Conservation (phyloP, 2,888 invertebrate species). For the Metallyticus violacea region DNA sequence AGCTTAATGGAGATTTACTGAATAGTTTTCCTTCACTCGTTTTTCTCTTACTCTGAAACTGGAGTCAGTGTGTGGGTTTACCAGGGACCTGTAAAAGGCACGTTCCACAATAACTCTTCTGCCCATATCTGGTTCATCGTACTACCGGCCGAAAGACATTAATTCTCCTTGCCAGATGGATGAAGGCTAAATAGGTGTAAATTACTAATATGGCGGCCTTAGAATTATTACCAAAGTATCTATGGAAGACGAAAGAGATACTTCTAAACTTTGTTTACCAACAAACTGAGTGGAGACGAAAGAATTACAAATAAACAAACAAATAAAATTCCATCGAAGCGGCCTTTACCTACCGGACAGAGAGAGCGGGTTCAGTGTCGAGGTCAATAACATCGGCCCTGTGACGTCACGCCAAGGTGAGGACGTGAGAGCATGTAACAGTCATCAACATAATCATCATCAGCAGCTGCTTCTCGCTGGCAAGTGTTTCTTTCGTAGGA, state of each 20-base stretch:
- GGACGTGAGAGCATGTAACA: slow-evolving; percentile 21
- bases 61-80: no score
- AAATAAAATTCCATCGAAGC: no score
- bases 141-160: not conserved
- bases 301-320: not conserved
- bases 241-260: not conserved
- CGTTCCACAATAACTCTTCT: no score
- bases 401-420: slow-evolving; percentile 18
- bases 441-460: not conserved
- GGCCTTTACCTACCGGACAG: not conserved
- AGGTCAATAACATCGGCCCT: slow-evolving; percentile 24
- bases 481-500: not conserved
- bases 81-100: no score
- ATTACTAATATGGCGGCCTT: no score
- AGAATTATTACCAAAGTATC: no score
- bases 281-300: no score
- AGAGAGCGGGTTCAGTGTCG: not conserved
- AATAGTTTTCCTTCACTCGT: no score
- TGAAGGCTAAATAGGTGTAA: not conserved
- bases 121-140: no score
- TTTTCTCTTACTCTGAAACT: no score
- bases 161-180: not conserved
- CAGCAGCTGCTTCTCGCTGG: no score
- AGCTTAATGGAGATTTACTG: no score
- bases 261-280: not conserved